Base-by-base conservation (phyloP, 2,113 vertebrate species). In the Azemiops feae region DNA sequence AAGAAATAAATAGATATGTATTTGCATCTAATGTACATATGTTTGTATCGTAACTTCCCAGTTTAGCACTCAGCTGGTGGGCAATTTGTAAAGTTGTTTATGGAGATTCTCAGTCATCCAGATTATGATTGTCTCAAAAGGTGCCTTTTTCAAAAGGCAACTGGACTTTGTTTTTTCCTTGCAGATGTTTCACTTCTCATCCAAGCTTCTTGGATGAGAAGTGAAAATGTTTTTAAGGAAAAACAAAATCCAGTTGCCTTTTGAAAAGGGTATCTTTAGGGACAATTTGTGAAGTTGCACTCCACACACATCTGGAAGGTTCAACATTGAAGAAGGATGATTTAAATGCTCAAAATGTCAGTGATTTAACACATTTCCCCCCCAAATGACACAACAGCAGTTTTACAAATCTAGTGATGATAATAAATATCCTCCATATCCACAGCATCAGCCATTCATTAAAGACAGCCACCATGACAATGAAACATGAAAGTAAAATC, bases 371-470 rank as follows among this genome's bases (percentile, higher is more conserved):
- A 12, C 34, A 18, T 86, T 57, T 74, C 1, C 3, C 25, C 25
- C 43, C 43, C 81, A 85, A n/a, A 2, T 0, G 0, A 4, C 0
- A 0, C 1, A 23, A 89, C 3, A 58, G 3, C 18, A 91, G 16
- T 69, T 91, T 89, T 69, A 10, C 18, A 39, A 88, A 93, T 74
- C 30, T 89, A 50, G 0, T 54, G 88, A 50, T 23, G 25, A 3
- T 2, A 89, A 34, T 45, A 88, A 87, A 57, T 20, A 50, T 2
- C 20, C 16, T 18, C 6, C n/a, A 57, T 25, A n/a, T 89, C 34
- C 0, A 50, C 18, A 91, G 2, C 39, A 45, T 86, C 30, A 58
- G 25, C 10, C 47, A 57, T 50, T 57, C 30, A 23, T 47, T 87
- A 60, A 91, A 91, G 57, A 27, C 22, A 89, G 91, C 6, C 3